Base-by-base conservation (phyloP, 2,888 invertebrate genomes). In the Drosophila bunnanda region DNA sequence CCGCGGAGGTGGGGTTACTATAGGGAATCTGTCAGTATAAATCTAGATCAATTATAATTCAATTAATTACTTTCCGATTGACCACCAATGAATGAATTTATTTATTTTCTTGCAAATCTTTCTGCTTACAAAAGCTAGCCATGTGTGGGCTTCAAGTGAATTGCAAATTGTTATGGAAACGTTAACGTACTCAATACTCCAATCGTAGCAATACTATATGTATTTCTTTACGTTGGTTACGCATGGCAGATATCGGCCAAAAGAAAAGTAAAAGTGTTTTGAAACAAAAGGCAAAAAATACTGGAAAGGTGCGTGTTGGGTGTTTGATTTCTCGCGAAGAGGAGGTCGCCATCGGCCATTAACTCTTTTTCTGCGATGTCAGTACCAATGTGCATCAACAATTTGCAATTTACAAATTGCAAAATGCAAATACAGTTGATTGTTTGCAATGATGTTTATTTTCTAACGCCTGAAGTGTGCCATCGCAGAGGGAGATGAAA, bases 181-280 rank as follows among this genome's bases (percentile, higher is more conserved):
- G 57, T 22, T 55, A 46, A 69, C 44, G 59, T 71, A 69, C 71
- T 54, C 71, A 71, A 60, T 54, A 53, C 38, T 17, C 38, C 53
- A 22, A 60, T 25, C 2, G 60, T 50, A 53, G 38, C 39, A 70
- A 70, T 71, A 39, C 43, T 34, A 15, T 43, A 43, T 36, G 17
- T 54, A 44, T 52, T 65, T 59, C 32, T 67, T 43, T 41, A 36
- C 55, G 28, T 53, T 57, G 73, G 86, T 80, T 82, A 89, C 86
- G 86, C 86, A 85, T 79, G 76, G 54, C 53, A 74, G 53, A 48
- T 67, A 79, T 32, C 54, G 20, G 64, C 39, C 3, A 62, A 79
- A 79, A 59, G 62, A 74, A 80, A 82, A 80, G 82, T 79, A 89
- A 80, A 87, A 88, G 82, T 74, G 28, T 75, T 58, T 39, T 56